Conservation (phyloP, 2,113 vertebrate species). For the Candoia aspera region DNA sequence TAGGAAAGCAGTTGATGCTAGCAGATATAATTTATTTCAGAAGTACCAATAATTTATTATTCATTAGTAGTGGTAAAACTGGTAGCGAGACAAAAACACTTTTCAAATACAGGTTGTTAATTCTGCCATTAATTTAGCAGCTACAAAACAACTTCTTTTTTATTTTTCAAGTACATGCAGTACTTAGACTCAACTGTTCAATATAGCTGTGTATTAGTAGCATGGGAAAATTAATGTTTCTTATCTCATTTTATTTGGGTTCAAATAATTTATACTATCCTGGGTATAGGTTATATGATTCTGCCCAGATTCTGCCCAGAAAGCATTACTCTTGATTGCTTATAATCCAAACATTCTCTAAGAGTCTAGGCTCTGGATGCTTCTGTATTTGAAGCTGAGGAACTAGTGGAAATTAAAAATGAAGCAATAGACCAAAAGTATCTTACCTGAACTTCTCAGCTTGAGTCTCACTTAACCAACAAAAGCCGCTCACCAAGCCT, state of each 20-base stretch:
- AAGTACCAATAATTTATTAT: slow-evolving; percentile 56
- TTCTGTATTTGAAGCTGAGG: not conserved
- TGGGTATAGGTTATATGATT: not conserved
- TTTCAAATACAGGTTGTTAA: slow-evolving; percentile 38
- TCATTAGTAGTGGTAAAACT: slow-evolving; percentile 42
- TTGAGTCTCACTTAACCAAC: not conserved
- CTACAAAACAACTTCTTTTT: slow-evolving; percentile 27
- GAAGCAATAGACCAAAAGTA: not conserved
- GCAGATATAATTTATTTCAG: slow-evolving; percentile 58
- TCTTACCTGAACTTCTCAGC: not conserved
- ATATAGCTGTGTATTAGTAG: not conserved
- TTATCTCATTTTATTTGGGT: not conserved
- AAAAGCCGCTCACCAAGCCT: not conserved
- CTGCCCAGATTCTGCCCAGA: too few relatives aligned
- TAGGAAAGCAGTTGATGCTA: slow-evolving; percentile 64
- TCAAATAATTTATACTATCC: not conserved
- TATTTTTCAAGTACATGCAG: slow-evolving; percentile 24
- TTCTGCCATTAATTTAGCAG: slow-evolving; percentile 26
- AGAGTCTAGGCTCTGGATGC: not conserved
- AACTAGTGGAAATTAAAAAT: not conserved
- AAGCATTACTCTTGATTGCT: not conserved
- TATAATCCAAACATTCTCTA: not conserved
- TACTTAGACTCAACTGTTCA: slow-evolving; percentile 9
- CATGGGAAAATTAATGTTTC: not conserved
- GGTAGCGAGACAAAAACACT: slow-evolving; percentile 45